A percentile compares a stretch with the other conserved stretches of the same genome.
phyloP scores from a whole-genome alignment of 2,113 vertebrate species.

The Chaenocephalus aceratus region DNA sequence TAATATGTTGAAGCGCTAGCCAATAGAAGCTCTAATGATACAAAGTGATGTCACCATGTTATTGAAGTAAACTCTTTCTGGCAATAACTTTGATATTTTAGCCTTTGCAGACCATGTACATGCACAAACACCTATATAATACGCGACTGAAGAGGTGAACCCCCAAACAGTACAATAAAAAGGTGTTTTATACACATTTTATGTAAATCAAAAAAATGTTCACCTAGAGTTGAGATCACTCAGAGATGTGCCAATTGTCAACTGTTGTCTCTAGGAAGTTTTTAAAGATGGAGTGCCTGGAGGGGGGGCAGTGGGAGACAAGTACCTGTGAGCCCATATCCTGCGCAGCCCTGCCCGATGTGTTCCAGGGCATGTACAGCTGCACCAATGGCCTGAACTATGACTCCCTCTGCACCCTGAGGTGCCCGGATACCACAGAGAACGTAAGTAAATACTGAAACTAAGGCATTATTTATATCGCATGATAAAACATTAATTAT shows the following conservation, averaged over 20 bases:
- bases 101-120: too few species aligned
- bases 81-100: too few species aligned
- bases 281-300: conserved; percentile 91
- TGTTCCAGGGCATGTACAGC: conserved; percentile 95
- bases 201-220: neutral
- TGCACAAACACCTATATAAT: too few species aligned
- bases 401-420: conserved; percentile 88
- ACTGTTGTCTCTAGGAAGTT: conserved; percentile 86
- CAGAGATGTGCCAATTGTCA: neutral
- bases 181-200: neutral
- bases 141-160: too few species aligned
- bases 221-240: neutral
- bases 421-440: conserved; percentile 82
- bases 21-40: too few species aligned
- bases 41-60: too few species aligned
- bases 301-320: conserved; percentile 90
- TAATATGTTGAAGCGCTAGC: too few species aligned
- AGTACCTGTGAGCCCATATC: conserved; percentile 87
- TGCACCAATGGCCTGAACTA: conserved; percentile 90
- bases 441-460: conserved; percentile 78
- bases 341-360: conserved; percentile 86
- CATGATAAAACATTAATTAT: conserved; percentile 1
- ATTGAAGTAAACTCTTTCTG: too few species aligned
- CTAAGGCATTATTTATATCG: too few species aligned
- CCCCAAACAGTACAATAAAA: too few species aligned